These are phyloP conservation scores for Nesospiza acunhae DNA, from an alignment of 2,113 vertebrate species.

Conservation along the genomic window DNA sequence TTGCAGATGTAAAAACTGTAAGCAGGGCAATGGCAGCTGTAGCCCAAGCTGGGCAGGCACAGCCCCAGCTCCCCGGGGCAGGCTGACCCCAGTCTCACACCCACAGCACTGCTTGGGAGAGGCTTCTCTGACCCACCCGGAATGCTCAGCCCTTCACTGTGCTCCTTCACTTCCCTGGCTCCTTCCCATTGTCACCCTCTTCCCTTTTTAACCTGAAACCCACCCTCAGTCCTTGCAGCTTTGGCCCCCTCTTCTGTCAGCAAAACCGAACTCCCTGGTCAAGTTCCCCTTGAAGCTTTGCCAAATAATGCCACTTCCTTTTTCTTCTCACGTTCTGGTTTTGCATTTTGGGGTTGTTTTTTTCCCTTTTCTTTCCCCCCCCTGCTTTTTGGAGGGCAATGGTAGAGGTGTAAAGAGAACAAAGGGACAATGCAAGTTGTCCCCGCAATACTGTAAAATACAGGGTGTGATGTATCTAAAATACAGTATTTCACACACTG, in stretches of 20 bases:
- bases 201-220: not conserved
- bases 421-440: not conserved
- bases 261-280: slow-evolving; percentile 3
- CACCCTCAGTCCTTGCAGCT: slow-evolving; percentile 31
- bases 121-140: not conserved
- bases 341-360: not conserved
- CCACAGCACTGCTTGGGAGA: not conserved
- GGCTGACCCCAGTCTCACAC: not conserved
- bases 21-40: not conserved
- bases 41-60: not conserved
- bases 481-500: not conserved
- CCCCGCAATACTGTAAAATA: not conserved
- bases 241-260: slow-evolving; percentile 54
- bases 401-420: not conserved
- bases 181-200: not conserved
- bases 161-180: not conserved
- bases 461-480: not conserved
- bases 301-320: not conserved
- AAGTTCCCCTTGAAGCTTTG: not conserved
- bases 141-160: not conserved
- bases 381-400: rapidly evolving
- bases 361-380: rapidly evolving
- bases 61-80: not conserved
- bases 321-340: not conserved
- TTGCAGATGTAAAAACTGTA: not conserved